Percentiles rank a stretch among this genome's conserved stretches.
These are phyloP conservation scores for Acromyrmex heyeri DNA, from an alignment of 1,140 invertebrate species.

Conservation along the genomic window DNA sequence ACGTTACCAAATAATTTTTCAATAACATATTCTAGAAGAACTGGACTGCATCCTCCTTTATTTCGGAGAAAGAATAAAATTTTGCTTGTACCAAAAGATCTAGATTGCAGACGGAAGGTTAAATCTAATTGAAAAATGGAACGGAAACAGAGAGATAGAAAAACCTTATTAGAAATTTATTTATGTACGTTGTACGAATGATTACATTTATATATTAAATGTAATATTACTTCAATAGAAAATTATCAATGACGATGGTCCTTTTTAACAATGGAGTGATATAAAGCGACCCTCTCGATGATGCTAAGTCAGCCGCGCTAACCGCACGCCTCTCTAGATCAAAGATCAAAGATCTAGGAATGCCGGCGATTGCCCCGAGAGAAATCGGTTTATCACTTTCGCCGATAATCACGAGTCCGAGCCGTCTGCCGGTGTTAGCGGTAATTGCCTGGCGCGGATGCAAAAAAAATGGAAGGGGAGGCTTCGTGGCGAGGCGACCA, in stretches of 20 bases:
- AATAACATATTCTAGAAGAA: no score
- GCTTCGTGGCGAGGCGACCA: conserved; percentile 57
- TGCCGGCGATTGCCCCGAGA: conserved; percentile 18
- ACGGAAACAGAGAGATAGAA: no score
- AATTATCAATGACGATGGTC: conserved; percentile 24
- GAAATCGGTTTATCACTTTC: conserved; percentile 76
- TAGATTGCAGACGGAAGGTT: not conserved
- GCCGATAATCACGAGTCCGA: conserved; percentile 79
- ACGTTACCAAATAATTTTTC: no score
- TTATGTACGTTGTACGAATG: not conserved
- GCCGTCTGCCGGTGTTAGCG: conserved; percentile 79
- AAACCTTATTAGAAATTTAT: not conserved
- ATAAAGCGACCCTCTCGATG: conserved; percentile 22
- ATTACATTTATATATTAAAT: conserved; percentile 10
- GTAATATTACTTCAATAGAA: not conserved
- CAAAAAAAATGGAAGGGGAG: conserved; percentile 11
- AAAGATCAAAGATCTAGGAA: conserved; percentile 44
- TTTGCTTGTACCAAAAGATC: no score
- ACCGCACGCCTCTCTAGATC: conserved; percentile 34
- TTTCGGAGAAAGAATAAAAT: no score
- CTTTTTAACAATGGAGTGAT: conserved; percentile 29
- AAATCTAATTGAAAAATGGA: not conserved
- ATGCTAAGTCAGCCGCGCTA: conserved; percentile 48
- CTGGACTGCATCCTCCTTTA: no score
- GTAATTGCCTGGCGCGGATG: conserved; percentile 74